Evolutionary conservation across 2,888 invertebrate species (phyloP).

Genomic region (Tenthredo livida): DNA sequence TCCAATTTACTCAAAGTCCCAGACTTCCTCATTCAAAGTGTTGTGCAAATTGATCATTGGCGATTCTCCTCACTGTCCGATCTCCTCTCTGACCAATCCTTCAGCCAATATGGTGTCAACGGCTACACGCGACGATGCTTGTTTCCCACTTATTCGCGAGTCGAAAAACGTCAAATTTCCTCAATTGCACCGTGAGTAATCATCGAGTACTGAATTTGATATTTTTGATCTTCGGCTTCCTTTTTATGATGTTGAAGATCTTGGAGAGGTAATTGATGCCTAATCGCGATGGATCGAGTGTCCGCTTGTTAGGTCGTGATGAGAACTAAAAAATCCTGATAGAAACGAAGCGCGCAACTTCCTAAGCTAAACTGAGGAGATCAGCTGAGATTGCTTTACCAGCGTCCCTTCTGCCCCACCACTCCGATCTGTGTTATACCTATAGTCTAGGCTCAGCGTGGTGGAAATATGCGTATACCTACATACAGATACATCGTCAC

Average conservation of each 20-base stretch:
- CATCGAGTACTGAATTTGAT: not conserved
- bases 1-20: not conserved
- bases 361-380: conserved; percentile 40
- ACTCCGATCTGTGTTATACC: conserved; percentile 32
- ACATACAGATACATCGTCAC: not conserved
- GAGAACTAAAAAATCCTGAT: not conserved
- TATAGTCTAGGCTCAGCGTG: conserved; percentile 7
- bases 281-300: not conserved
- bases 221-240: not conserved
- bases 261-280: not conserved
- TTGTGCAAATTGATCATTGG: not conserved
- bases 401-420: conserved; percentile 43
- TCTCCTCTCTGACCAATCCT: not conserved
- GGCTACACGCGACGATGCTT: not conserved
- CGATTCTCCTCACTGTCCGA: not conserved
- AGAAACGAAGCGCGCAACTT: conserved; percentile 36
- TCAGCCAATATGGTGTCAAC: not conserved
- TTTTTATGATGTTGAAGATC: not conserved
- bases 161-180: not conserved
- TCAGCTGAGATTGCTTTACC: conserved; percentile 54
- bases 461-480: not conserved
- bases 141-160: not conserved
- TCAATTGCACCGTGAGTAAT: not conserved
- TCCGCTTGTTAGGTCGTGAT: not conserved
- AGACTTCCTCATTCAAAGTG: not conserved